Evolutionary conservation across 1,140 invertebrate genomes (phyloP), one percentile per base, ranked within the genome.

Genomic region (Venustaconcha ellipsiformis): DNA sequence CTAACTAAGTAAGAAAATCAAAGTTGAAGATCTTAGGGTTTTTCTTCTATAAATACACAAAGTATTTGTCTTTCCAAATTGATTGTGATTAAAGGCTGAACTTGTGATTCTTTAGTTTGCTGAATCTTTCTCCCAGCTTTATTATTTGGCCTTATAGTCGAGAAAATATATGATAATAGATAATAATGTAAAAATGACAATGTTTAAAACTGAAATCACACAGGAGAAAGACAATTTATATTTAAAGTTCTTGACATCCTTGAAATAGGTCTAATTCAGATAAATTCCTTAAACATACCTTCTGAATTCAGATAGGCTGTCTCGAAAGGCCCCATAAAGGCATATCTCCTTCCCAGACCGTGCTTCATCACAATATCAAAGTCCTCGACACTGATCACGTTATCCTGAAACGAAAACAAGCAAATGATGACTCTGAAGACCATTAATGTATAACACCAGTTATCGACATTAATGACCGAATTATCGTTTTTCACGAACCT

Each of bases 361-460:
- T 97, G 95, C 14, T 94, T 96, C 93, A 99, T 98, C 0, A 99
- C 96, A 80, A 93, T 94, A 82, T 99, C 97, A 15, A 98, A 92
- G 85, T 99, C 98, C 81, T 95, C 93, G 0, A 96, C 96, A 83
- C 93, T 93, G 17, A 99, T 90, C 15, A 98, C 91, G 56, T 94
- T 95, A 65, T 86, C 86, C 87, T 89, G 67, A 6, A 78, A 68
- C 37, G 37, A 48, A 8, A 48, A 48, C 11, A 48, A 48, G 37
- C 37, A 48, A 11, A 48, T 48, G 37, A 48, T 48, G 37, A 48
- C 37, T 0, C 4, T 48, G 6, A 48, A 48, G 37, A 48, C 6
- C 11, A 48, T 6, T 48, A 48, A 6, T 8, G 37, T 48, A 37
- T 48, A 48, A 48, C 37, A 48, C 11, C 37, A 48, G 11, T 48